phyloP scores from a whole-genome alignment of 2,113 vertebrate species.

The Micronycteris hirsuta region DNA sequence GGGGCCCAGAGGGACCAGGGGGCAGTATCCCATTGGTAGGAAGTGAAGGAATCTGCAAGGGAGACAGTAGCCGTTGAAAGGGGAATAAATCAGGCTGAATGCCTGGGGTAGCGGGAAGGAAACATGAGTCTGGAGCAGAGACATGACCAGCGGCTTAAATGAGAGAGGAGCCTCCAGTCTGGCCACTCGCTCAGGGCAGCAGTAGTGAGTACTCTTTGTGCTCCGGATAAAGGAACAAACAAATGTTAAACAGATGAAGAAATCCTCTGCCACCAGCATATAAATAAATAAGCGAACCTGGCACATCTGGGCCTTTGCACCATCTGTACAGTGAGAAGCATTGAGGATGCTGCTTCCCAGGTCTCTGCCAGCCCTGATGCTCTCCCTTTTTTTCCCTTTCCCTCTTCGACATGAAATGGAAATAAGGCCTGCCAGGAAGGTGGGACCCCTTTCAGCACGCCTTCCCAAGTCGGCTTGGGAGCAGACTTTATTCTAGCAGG shows the following conservation, averaged over 20 bases:
- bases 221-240: not conserved
- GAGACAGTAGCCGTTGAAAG: not conserved
- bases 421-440: not conserved
- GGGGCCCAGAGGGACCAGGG: too few species aligned
- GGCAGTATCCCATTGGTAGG: too few species aligned
- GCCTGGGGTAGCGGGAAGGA: not conserved
- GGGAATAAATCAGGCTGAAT: not conserved
- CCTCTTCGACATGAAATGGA: not conserved
- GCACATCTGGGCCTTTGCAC: not conserved
- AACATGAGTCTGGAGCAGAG: too few species aligned
- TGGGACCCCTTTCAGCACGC: not conserved
- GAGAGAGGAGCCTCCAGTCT: fast-evolving
- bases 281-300: fast-evolving
- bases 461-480: not conserved
- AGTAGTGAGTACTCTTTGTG: not conserved
- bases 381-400: not conserved
- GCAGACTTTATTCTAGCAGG: not conserved
- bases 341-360: not conserved
- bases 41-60: not conserved
- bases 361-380: not conserved
- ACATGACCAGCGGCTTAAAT: not conserved
- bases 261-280: fast-evolving
- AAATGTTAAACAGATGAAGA: not conserved
- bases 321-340: fast-evolving
- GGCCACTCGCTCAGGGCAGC: not conserved